Conservation (phyloP, 2,888 invertebrate species). For the Uropetala carovei region DNA sequence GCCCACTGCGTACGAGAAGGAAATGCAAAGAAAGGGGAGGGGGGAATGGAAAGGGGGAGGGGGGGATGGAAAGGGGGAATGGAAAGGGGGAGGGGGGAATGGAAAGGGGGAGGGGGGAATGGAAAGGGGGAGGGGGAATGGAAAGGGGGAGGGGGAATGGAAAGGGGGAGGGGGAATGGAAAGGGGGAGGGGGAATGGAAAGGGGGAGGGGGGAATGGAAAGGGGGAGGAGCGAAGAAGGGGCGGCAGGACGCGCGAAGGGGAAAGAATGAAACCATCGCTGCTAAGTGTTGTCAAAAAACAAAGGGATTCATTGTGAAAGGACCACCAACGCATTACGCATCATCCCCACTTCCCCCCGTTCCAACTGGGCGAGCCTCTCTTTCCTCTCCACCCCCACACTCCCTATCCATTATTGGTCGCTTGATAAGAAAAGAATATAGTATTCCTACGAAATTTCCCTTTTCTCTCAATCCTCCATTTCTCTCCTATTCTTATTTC, state of each 20-base stretch:
- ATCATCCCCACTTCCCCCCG: constrained; percentile 13
- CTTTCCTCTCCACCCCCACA: neutral
- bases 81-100: neutral
- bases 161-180: neutral
- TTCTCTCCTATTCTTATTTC: no score
- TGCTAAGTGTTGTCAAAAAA: constrained; percentile 46
- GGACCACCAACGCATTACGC: constrained; percentile 8
- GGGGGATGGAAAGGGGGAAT: neutral
- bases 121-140: neutral
- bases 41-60: neutral
- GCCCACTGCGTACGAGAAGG: neutral
- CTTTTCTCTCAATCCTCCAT: no score
- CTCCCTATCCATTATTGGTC: neutral
- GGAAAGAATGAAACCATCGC: neutral
- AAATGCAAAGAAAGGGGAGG: neutral
- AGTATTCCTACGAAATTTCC: no score
- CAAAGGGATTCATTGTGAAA: constrained; percentile 45
- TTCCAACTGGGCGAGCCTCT: neutral
- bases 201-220: neutral
- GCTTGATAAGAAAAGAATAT: no score
- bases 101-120: neutral
- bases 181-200: no score
- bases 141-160: neutral
- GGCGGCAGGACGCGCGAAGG: neutral
- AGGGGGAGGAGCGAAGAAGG: no score